These are phyloP conservation scores for Drosophila carrolli DNA, from an alignment of 1,140 invertebrate genomes.

Conservation along the genomic window DNA sequence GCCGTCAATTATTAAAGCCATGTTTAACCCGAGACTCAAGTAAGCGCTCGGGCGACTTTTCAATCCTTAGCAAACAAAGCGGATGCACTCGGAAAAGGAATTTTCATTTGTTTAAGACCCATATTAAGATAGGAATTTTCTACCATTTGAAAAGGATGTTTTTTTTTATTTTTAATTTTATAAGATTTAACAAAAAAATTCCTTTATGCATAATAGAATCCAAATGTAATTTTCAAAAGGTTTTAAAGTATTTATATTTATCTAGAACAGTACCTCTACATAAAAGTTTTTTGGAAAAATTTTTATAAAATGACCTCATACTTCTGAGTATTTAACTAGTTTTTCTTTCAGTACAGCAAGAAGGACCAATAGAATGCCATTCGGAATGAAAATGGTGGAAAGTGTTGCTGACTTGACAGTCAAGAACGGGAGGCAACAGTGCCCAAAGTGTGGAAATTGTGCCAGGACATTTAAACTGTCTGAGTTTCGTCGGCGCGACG, in stretches of 20 bases:
- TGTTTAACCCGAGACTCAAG: conserved; percentile 36
- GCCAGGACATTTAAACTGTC: conserved; percentile 41
- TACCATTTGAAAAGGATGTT: too few relatives aligned
- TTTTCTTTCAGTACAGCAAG: conserved; percentile 12
- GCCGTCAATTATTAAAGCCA: conserved; percentile 71
- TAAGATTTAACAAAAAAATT: too few relatives aligned
- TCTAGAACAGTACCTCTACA: too few relatives aligned
- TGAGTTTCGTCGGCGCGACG: conserved; percentile 41
- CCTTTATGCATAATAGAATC: too few relatives aligned
- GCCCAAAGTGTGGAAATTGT: conserved; percentile 27
- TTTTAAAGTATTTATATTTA: too few relatives aligned
- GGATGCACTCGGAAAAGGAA: neutral
- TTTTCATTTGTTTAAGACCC: neutral
- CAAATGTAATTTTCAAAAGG: too few relatives aligned
- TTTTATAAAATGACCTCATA: neutral
- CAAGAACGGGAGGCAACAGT: conserved; percentile 10
- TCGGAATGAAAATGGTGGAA: conserved; percentile 49
- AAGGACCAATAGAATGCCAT: conserved; percentile 3
- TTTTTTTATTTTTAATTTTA: too few relatives aligned
- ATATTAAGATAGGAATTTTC: too few relatives aligned
- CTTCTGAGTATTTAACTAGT: neutral
- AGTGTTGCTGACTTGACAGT: conserved; percentile 33
- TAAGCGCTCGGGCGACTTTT: neutral
- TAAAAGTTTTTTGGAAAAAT: neutral
- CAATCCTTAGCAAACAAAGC: conserved; percentile 4